Evolutionary conservation across 2,797 vertebrate species (phyloP).

Genomic region (Chiloscyllium punctatum): DNA sequence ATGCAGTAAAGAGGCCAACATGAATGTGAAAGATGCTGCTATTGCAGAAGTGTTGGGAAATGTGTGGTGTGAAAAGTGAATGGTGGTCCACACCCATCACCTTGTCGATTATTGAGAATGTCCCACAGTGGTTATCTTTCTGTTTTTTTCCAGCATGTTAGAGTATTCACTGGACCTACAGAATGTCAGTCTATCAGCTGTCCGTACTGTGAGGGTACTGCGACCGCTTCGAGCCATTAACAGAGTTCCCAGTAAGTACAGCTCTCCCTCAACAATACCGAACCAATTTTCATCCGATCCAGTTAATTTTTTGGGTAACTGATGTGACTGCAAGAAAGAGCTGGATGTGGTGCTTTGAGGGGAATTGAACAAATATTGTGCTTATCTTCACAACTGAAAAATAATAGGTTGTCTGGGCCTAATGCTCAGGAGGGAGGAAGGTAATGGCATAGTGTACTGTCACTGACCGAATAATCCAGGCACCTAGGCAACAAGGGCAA

Average conservation of each 20-base stretch:
- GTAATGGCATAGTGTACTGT: too few species aligned
- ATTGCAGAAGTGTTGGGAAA: not conserved
- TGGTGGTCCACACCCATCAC: not conserved
- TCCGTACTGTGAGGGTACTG: slow-evolving; percentile 91
- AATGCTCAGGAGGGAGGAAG: too few species aligned
- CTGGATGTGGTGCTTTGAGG: too few species aligned
- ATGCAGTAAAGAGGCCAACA: not conserved
- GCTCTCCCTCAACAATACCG: slow-evolving; percentile 14
- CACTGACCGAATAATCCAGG: too few species aligned
- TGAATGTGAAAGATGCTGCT: not conserved
- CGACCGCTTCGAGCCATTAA: slow-evolving; percentile 95
- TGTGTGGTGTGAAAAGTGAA: not conserved
- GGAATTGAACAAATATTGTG: too few species aligned
- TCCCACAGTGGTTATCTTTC: not conserved
- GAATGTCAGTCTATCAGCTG: slow-evolving; percentile 92
- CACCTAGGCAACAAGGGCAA: too few species aligned
- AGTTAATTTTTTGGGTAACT: too few species aligned
- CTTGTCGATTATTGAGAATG: not conserved
- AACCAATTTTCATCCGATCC: not conserved
- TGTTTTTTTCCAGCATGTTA: slow-evolving; percentile 76
- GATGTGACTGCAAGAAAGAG: too few species aligned
- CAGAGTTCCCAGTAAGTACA: slow-evolving; percentile 92
- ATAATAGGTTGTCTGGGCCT: too few species aligned
- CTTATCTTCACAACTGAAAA: too few species aligned
- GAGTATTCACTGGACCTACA: slow-evolving; percentile 98